These are phyloP conservation scores for Holotrichia oblita DNA, from an alignment of 1,140 invertebrate species.

Conservation along the genomic window DNA sequence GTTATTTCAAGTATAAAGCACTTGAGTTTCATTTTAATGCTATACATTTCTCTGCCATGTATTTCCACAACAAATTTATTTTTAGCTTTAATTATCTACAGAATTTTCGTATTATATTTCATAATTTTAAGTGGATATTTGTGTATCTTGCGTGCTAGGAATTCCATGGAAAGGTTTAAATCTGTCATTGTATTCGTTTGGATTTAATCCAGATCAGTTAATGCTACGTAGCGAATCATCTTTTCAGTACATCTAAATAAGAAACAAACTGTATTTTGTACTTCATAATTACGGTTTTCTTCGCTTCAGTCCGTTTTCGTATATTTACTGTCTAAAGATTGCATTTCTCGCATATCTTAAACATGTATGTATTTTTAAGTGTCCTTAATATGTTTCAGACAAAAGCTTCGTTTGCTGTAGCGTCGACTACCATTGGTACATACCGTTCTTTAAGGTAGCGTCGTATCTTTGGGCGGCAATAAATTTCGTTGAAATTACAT, in stretches of 20 bases:
- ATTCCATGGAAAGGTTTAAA: constrained; percentile 8
- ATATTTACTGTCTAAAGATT: neutral
- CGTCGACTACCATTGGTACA: no score
- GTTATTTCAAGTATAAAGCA: no score
- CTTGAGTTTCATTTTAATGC: no score
- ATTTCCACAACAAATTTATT: no score
- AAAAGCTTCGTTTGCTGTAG: neutral
- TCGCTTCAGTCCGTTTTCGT: neutral
- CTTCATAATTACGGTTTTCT: neutral
- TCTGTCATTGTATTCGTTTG: neutral
- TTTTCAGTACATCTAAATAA: neutral
- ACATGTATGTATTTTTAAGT: neutral
- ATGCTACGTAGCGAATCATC: neutral
- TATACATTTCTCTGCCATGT: no score
- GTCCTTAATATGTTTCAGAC: neutral
- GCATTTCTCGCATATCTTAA: neutral
- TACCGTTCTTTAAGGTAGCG: no score
- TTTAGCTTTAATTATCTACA: no score
- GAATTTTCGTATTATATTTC: no score
- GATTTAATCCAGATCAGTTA: constrained; percentile 17
- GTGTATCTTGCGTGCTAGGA: neutral
- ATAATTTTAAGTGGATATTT: neutral
- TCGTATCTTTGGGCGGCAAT: no score
- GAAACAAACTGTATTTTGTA: constrained; percentile 9
- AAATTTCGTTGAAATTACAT: no score